Conservation (phyloP, 2,888 invertebrate genomes). For the Neocrepidodera transversa region DNA sequence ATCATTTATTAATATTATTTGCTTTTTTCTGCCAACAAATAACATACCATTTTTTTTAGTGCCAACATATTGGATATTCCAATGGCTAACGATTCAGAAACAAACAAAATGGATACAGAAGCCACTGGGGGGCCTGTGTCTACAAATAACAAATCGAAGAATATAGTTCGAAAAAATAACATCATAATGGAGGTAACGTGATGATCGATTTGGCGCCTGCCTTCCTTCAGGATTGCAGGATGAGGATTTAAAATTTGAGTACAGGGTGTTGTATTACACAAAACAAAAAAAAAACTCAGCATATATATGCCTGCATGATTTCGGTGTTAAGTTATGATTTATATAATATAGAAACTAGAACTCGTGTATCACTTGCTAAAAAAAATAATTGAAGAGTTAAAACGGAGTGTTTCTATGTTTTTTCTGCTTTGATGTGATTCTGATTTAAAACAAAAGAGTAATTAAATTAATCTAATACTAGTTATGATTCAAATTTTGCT, state of each 20-base stretch:
- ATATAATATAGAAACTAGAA: conserved; percentile 38
- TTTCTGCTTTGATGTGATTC: conserved; percentile 31
- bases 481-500: too few species aligned
- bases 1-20: too few species aligned
- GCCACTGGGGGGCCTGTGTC: conserved; percentile 43
- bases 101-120: conserved; percentile 51
- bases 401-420: conserved; percentile 31
- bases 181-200: conserved; percentile 70
- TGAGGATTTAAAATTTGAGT: conserved; percentile 34
- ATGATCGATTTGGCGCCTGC: conserved; percentile 54
- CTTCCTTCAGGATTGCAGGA: conserved; percentile 32
- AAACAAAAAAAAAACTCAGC: conserved; percentile 30
- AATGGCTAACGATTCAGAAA: conserved; percentile 54
- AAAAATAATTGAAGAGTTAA: conserved; percentile 28
- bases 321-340: conserved; percentile 36
- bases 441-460: too few species aligned
- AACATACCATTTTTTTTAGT: conserved; percentile 54
- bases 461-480: too few species aligned
- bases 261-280: conserved; percentile 37
- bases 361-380: conserved; percentile 37
- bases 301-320: conserved; percentile 39
- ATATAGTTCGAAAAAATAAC: conserved; percentile 63
- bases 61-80: conserved; percentile 61
- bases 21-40: too few species aligned
- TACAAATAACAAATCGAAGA: conserved; percentile 55